Evolutionary conservation across 2,888 invertebrate species (phyloP), one percentile per base, ranked within the genome.

Genomic region (Ashinkailepas kermadecensis): DNA sequence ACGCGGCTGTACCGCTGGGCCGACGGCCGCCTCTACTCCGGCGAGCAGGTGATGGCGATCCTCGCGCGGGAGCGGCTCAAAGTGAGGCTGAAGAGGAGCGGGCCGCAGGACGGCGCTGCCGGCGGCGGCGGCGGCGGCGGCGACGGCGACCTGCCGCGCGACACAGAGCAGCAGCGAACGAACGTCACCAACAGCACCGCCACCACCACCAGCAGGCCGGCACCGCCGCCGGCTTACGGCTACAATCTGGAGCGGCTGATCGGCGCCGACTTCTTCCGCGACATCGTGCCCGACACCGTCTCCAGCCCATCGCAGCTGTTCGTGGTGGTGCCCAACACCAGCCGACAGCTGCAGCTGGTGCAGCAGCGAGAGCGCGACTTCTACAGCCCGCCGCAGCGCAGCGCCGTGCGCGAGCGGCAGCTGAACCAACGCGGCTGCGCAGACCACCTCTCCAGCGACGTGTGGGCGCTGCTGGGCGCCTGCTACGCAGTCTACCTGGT

Each of bases 401-500:
- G 8, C 39, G 74, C 39, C 54, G 74, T 54, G 18, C 74, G 74
- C 54, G 39, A 74, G 54, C 39, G 54, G 15, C 74, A 74, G 74
- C 74, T 74, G 21, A 74, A 74, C 74, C 74, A 74, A 54, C 74
- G 54, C 39, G 74, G 74, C 54, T 74, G 74, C 74, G 74, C 54
- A 18, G 54, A 18, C 15, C 25, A 54, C 74, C 74, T 74, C 18
- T 25, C 74, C 18, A 54, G 54, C 13, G 54, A 54, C 13, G 54
- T 25, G 74, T 23, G n/a, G 74, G 54, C 9, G 15, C 74, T 74
- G 74, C 74, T 74, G 74, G 74, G 13, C 4, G 39, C 74, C 74
- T 25, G 54, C 54, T 74, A 74, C 54, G 54, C 39, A 54, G 54
- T 74, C 39, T 25, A 39, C 39, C 39, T 74, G 54, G 54, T 74